Evolutionary conservation across 2,113 vertebrate genomes (phyloP).

Genomic region (Sarotherodon lohbergeri): DNA sequence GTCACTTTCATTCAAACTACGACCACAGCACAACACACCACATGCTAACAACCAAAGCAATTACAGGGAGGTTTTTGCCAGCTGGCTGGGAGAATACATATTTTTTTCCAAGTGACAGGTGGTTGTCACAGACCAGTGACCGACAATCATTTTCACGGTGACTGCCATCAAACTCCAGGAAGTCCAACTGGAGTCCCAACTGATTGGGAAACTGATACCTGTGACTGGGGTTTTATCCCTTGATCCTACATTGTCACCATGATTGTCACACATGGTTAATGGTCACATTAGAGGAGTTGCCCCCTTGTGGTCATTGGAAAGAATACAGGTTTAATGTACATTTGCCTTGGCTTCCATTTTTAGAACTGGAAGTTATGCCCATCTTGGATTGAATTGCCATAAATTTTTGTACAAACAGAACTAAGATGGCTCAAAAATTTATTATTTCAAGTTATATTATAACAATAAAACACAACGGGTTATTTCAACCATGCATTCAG

Average conservation of each 20-base stretch:
- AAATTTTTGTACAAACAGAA: neutral
- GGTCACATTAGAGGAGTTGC: fast-evolving
- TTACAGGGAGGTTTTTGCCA: neutral
- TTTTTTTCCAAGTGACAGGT: neutral
- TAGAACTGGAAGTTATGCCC: neutral
- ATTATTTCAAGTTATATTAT: neutral
- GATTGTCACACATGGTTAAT: neutral
- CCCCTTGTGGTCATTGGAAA: neutral
- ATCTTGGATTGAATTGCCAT: neutral
- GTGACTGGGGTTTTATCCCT: neutral
- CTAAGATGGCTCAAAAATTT: fast-evolving
- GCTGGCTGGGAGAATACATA: neutral
- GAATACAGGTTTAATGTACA: neutral
- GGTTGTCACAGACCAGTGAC: neutral
- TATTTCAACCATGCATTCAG: neutral
- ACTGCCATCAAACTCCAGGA: neutral
- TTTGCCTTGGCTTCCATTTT: neutral
- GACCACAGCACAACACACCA: neutral
- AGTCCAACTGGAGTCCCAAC: neutral
- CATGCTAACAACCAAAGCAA: neutral
- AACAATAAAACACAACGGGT: neutral
- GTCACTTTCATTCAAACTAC: neutral
- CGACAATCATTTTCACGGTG: neutral
- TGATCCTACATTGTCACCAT: neutral
- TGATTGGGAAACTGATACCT: neutral